phyloP scores from a whole-genome alignment of 2,113 vertebrate species.

The Myanophis thanlyinensis region DNA sequence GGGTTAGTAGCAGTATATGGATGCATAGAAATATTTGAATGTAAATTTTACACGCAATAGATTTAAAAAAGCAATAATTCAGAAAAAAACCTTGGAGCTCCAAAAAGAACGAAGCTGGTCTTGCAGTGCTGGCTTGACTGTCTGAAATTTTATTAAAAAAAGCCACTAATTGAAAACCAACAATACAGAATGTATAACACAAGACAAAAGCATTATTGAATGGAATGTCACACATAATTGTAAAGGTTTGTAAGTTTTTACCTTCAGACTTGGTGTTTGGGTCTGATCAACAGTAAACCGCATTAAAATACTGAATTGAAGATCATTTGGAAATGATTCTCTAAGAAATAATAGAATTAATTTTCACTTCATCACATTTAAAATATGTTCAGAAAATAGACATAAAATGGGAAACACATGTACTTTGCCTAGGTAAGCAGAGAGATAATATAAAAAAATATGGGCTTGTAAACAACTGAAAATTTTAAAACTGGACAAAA shows the following conservation, averaged over 20 bases:
- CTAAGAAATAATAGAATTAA: conserved; percentile 65
- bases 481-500: neutral
- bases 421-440: neutral
- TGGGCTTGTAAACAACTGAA: neutral
- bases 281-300: conserved; percentile 98
- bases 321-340: conserved; percentile 95
- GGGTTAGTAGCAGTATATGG: conserved; percentile 71
- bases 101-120: conserved; percentile 81
- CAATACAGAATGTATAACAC: conserved; percentile 19
- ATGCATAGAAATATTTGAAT: conserved; percentile 66
- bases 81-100: conserved; percentile 82
- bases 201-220: conserved; percentile 42
- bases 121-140: conserved; percentile 77
- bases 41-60: conserved; percentile 56
- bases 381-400: neutral
- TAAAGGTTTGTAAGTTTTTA: conserved; percentile 56
- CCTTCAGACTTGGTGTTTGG: conserved; percentile 96
- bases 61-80: conserved; percentile 73
- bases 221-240: neutral
- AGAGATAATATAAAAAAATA: neutral
- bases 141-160: conserved; percentile 81
- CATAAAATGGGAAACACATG: neutral
- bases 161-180: conserved; percentile 70
- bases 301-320: conserved; percentile 98
- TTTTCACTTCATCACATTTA: neutral